Evolutionary conservation across 1,140 invertebrate genomes (phyloP).

Genomic region (Bilobella aurantiaca): DNA sequence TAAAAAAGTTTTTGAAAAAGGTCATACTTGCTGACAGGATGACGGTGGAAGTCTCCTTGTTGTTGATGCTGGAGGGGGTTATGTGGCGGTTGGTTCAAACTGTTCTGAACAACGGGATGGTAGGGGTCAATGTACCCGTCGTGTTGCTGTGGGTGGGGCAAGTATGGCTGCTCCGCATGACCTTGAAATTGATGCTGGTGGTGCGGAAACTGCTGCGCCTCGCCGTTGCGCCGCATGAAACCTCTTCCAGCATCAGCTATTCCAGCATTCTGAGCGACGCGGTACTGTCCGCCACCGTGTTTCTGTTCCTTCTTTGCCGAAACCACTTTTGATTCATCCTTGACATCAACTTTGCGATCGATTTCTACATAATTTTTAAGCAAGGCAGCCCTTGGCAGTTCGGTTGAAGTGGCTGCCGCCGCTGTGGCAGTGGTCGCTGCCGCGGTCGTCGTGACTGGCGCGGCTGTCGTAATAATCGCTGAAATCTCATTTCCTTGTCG

Average conservation of each 20-base stretch:
- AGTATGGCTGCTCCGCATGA: neutral
- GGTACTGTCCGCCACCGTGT: too few species aligned
- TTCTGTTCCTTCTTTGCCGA: too few species aligned
- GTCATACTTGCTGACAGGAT: conserved; percentile 5
- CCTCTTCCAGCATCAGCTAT: neutral
- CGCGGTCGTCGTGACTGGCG: too few species aligned
- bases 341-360: too few species aligned
- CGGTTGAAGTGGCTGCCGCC: too few species aligned
- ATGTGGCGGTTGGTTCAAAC: neutral
- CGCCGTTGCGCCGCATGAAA: neutral
- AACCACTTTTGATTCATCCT: too few species aligned
- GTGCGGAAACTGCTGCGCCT: neutral
- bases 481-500: neutral
- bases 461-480: neutral
- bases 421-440: too few species aligned
- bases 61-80: neutral
- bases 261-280: neutral
- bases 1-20: too few species aligned
- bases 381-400: too few species aligned
- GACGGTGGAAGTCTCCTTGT: neutral
- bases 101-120: neutral
- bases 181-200: neutral
- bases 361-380: too few species aligned
- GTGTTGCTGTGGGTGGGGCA: neutral
- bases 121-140: neutral